These are phyloP conservation scores for Falco cherrug DNA, from an alignment of 2,797 vertebrate genomes.

Conservation along the genomic window DNA sequence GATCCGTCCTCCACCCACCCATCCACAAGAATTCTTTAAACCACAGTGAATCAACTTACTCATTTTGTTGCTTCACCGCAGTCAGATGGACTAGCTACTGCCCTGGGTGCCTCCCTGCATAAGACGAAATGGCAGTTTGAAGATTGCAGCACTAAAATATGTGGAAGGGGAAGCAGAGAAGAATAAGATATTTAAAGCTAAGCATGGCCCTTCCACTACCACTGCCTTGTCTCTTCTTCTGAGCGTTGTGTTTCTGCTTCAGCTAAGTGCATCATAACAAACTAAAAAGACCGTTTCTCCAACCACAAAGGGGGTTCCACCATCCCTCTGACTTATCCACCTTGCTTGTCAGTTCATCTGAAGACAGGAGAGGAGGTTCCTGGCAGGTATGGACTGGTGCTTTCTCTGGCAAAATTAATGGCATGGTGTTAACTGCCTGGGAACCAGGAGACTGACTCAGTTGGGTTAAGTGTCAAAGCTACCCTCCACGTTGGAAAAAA, in stretches of 20 bases:
- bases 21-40: not conserved
- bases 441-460: not conserved
- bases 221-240: not conserved
- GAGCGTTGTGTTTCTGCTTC: not conserved
- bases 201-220: not conserved
- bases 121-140: conserved; percentile 34
- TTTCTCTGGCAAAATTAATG: not conserved
- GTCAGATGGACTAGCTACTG: not conserved
- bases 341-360: not conserved
- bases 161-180: not conserved
- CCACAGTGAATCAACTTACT: conserved; percentile 1
- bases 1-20: not conserved
- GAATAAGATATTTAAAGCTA: conserved; percentile 9
- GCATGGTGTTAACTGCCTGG: not conserved
- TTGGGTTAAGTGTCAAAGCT: not conserved
- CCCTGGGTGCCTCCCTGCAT: not conserved
- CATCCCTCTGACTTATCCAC: not conserved
- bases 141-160: not conserved
- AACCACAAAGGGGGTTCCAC: not conserved
- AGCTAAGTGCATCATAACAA: not conserved
- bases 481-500: not conserved
- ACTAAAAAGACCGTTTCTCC: not conserved
- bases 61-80: not conserved
- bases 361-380: not conserved
- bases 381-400: not conserved